Evolutionary conservation across 2,113 vertebrate species (phyloP).

Genomic region (Corvus moneduloides): DNA sequence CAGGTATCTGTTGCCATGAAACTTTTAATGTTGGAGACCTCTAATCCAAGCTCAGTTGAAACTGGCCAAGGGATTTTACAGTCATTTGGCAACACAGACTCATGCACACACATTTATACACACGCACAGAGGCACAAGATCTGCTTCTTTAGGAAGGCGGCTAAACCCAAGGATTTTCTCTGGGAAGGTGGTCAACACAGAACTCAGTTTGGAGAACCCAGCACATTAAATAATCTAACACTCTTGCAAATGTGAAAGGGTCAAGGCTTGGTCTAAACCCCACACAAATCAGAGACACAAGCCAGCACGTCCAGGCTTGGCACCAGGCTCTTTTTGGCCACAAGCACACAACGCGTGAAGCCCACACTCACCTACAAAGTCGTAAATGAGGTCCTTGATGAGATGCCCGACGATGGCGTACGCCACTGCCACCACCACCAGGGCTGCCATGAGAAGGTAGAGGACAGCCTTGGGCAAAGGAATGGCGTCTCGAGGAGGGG

Average conservation of each 20-base stretch:
- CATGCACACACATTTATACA: neutral
- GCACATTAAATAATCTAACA: neutral
- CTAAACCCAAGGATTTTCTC: neutral
- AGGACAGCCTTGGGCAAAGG: conserved; percentile 87
- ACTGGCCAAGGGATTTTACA: neutral
- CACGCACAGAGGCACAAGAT: accelerated
- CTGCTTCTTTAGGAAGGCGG: neutral
- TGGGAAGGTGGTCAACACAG: neutral
- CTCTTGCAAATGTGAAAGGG: neutral
- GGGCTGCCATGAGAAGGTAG: conserved; percentile 88
- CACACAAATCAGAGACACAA: neutral
- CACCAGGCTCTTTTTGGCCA: neutral
- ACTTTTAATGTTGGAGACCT: neutral
- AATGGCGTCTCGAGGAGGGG: conserved; percentile 77
- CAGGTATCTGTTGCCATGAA: neutral
- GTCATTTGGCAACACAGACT: neutral
- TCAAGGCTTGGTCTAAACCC: neutral
- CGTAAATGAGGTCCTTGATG: conserved; percentile 87
- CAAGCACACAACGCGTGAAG: neutral
- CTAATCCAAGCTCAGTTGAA: neutral
- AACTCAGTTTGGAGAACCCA: neutral
- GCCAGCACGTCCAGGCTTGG: neutral
- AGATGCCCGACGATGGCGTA: conserved; percentile 89
- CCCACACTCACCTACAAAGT: conserved; percentile 81
- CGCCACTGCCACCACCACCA: conserved; percentile 87